Evolutionary conservation across 53 echinoderm and acorn worm species (phyloP).

Genomic region (Temnopleurus reevesii): DNA sequence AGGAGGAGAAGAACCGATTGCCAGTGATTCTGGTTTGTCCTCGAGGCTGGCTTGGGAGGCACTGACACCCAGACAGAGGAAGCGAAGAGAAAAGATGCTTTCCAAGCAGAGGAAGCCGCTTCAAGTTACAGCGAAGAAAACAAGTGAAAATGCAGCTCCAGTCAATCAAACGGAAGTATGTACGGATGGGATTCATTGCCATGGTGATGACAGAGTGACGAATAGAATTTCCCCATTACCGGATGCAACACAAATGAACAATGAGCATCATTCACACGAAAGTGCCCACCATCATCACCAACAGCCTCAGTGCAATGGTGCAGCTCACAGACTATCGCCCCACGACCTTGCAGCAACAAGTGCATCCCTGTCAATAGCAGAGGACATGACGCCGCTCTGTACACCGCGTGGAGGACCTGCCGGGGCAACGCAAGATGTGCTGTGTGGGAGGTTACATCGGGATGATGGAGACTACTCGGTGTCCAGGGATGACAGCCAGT

Average conservation of each 20-base stretch:
- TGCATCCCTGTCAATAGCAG: constrained; percentile 81
- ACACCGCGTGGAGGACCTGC: constrained; percentile 66
- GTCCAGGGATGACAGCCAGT: constrained; percentile 82
- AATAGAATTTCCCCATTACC: not conserved
- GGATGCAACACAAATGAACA: not conserved
- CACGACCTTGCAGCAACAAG: constrained; percentile 79
- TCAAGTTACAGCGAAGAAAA: not conserved
- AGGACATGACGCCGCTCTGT: constrained; percentile 68
- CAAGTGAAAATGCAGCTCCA: constrained; percentile 2
- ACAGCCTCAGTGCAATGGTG: constrained; percentile 58
- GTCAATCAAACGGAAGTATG: not conserved
- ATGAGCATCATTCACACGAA: constrained; percentile 39
- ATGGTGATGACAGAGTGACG: constrained; percentile 13
- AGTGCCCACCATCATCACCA: constrained; percentile 40
- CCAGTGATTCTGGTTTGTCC: constrained; percentile 56
- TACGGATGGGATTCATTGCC: constrained; percentile 56
- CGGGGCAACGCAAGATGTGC: not conserved
- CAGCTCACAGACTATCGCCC: constrained; percentile 43
- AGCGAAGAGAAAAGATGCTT: constrained; percentile 84
- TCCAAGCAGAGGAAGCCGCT: constrained; percentile 37
- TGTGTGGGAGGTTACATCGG: not conserved
- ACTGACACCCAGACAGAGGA: constrained; percentile 84
- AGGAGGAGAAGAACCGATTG: constrained; percentile 56
- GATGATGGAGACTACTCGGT: constrained; percentile 51
- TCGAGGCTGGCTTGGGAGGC: constrained; percentile 91